phyloP scores from a whole-genome alignment of 2,888 invertebrate species.

The Zootermopsis nevadensis region DNA sequence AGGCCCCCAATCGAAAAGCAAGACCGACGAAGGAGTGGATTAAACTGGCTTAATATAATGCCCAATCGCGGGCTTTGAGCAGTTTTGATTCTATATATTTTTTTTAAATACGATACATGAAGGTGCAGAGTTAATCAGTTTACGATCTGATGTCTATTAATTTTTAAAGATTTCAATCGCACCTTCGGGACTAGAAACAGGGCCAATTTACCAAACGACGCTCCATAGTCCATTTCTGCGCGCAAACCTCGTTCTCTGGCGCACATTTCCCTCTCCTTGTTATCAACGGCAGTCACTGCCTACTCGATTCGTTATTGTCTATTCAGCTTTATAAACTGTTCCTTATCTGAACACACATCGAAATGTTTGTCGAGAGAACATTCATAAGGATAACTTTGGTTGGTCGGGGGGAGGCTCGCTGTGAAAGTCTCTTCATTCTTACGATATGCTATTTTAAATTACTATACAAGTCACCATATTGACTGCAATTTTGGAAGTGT shows the following conservation, averaged over 20 bases:
- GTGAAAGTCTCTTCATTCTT: no score
- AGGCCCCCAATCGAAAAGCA: no score
- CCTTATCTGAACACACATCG: constrained; percentile 14
- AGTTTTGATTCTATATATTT: no score
- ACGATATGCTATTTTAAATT: neutral
- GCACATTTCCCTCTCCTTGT: neutral
- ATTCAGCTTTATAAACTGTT: constrained; percentile 41
- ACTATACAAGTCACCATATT: neutral
- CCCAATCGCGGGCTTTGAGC: no score
- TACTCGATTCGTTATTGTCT: constrained; percentile 40
- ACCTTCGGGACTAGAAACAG: no score
- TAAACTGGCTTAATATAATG: no score
- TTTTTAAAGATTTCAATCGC: no score
- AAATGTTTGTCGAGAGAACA: constrained; percentile 17
- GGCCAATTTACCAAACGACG: no score
- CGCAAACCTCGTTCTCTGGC: neutral
- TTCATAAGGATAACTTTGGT: constrained; percentile 34
- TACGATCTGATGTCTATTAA: no score
- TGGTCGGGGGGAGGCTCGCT: neutral
- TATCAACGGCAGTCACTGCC: constrained; percentile 25
- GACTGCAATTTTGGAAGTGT: constrained; percentile 7
- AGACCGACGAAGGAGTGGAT: no score
- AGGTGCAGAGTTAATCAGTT: no score
- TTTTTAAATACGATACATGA: no score
- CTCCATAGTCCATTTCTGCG: neutral